A percentile compares a stretch with the other conserved stretches of the same genome.
phyloP scores from a whole-genome alignment of 2,113 vertebrate species.

The Ictidomys tridecemlineatus region DNA sequence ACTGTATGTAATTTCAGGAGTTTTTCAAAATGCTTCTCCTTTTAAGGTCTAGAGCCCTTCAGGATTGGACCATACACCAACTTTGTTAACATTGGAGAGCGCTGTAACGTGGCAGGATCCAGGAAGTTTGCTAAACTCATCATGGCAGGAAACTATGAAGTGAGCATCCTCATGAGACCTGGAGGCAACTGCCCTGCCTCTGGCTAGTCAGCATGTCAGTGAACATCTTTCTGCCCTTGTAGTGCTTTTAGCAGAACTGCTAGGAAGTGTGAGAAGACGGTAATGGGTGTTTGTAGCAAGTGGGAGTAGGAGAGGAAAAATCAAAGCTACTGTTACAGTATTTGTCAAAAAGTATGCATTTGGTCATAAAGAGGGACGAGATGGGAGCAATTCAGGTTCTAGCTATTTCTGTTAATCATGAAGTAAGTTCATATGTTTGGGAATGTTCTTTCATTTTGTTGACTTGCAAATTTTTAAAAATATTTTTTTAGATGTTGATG shows the following conservation, averaged over 20 bases:
- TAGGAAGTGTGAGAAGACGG: background rate
- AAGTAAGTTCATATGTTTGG: background rate
- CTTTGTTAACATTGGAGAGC: slow-evolving; percentile 98
- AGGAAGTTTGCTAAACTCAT: slow-evolving; percentile 96
- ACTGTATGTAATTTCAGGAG: slow-evolving; percentile 38
- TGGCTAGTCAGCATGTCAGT: slow-evolving; percentile 34
- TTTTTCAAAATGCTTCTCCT: slow-evolving; percentile 69
- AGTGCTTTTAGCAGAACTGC: background rate
- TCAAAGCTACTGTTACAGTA: background rate
- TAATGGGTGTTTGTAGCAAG: background rate
- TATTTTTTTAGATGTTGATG: no score
- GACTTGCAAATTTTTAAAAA: background rate
- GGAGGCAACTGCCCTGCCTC: background rate
- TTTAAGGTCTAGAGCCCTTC: slow-evolving; percentile 96
- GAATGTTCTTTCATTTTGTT: background rate
- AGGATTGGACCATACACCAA: slow-evolving; percentile 96
- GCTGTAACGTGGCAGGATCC: slow-evolving; percentile 98
- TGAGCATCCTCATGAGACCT: slow-evolving; percentile 78
- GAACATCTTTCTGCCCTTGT: background rate
- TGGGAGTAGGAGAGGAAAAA: background rate
- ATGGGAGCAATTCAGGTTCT: background rate
- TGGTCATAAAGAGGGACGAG: background rate
- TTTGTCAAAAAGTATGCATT: background rate
- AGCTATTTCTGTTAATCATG: background rate
- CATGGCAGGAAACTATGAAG: slow-evolving; percentile 96